phyloP scores from a whole-genome alignment of 2,113 vertebrate species.

The Sciurus niger region DNA sequence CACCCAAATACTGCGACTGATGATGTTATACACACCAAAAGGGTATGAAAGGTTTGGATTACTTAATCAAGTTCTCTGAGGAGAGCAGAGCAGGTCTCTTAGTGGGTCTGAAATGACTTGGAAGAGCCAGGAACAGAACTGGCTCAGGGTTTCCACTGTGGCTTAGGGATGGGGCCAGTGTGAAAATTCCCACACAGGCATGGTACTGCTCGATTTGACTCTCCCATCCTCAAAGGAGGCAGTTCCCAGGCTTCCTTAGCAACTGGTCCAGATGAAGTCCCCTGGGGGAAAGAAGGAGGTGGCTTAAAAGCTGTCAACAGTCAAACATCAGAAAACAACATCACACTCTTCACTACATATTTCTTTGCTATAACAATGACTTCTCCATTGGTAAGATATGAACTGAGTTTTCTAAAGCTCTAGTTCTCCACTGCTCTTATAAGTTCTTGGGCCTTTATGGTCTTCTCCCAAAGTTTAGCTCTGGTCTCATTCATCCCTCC shows the following conservation, averaged over 20 bases:
- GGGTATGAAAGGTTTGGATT: neutral
- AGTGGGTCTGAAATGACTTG: neutral
- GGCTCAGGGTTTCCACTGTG: neutral
- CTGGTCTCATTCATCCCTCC: neutral
- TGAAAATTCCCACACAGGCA: neutral
- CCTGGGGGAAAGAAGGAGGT: neutral
- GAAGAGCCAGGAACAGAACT: neutral
- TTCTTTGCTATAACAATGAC: neutral
- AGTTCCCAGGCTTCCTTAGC: neutral
- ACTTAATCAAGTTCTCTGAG: neutral
- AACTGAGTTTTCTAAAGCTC: neutral
- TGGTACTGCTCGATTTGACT: neutral
- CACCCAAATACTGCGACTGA: neutral
- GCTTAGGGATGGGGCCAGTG: neutral
- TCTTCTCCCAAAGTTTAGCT: neutral
- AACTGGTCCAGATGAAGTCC: neutral
- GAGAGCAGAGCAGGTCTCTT: neutral
- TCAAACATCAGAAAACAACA: neutral
- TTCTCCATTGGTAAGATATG: neutral
- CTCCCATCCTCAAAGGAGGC: neutral
- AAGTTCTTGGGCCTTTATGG: neutral
- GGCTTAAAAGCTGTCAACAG: neutral
- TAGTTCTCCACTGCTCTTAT: neutral
- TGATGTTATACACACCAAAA: neutral
- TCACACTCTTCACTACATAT: neutral